Evolutionary conservation across 2,888 invertebrate species (phyloP).

Genomic region (Agrotis segetum): DNA sequence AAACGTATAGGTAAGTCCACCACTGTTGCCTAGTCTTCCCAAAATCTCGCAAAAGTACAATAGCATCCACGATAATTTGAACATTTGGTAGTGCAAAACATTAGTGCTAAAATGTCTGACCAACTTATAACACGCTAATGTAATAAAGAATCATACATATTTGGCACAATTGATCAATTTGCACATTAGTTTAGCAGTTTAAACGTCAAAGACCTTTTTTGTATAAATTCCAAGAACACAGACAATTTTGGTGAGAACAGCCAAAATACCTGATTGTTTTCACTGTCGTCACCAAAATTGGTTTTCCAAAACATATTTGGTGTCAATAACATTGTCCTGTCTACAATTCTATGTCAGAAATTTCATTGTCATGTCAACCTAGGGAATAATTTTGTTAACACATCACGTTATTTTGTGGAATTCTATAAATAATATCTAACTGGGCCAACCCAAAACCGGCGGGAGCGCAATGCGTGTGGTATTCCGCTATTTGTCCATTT

Average conservation of each 20-base stretch:
- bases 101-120: conserved; percentile 30
- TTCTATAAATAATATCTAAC: conserved; percentile 54
- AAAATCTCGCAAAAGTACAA: neutral
- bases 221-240: neutral
- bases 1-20: no score
- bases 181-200: neutral
- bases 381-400: conserved; percentile 36
- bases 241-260: conserved; percentile 6
- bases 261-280: neutral
- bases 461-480: conserved; percentile 63
- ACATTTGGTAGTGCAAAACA: conserved; percentile 9
- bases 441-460: conserved; percentile 62
- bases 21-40: neutral
- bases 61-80: neutral
- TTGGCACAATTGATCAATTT: conserved; percentile 27
- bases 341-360: neutral
- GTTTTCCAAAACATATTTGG: neutral
- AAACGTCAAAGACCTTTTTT: conserved; percentile 8
- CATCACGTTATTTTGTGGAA: conserved; percentile 43
- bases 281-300: neutral
- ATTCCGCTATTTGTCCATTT: conserved; percentile 45
- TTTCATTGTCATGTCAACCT: conserved; percentile 26
- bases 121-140: conserved; percentile 26
- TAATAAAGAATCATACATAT: conserved; percentile 11
- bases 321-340: neutral